These are phyloP conservation scores for Tridacna gigas DNA, from an alignment of 2,888 invertebrate species.

Conservation along the genomic window DNA sequence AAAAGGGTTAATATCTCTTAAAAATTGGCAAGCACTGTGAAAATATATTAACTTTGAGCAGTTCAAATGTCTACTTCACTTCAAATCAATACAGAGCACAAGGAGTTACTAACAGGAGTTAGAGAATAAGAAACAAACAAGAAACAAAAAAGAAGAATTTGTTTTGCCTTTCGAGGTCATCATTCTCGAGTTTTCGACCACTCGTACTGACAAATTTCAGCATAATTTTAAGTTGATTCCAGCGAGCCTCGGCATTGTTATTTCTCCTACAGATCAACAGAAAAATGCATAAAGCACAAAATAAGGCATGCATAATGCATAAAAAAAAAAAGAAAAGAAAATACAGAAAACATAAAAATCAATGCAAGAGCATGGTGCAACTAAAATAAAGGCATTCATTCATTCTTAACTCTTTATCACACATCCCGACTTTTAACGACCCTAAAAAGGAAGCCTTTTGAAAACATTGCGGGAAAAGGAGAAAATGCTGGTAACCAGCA, in stretches of 20 bases:
- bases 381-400: neutral
- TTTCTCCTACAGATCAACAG: constrained; percentile 76
- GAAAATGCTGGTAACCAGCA: neutral
- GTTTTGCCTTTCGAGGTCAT: constrained; percentile 75
- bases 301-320: neutral
- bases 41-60: too few species aligned
- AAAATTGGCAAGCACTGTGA: too few species aligned
- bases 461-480: neutral
- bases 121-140: too few species aligned
- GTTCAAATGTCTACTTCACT: too few species aligned
- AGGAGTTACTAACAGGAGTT: too few species aligned
- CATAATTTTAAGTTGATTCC: constrained; percentile 77
- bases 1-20: too few species aligned
- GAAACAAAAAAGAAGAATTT: constrained; percentile 28
- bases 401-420: neutral
- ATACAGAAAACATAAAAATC: neutral
- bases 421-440: neutral
- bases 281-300: neutral
- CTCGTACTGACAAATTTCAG: constrained; percentile 72
- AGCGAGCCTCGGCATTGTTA: constrained; percentile 71
- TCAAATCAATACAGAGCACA: too few species aligned
- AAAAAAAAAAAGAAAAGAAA: neutral
- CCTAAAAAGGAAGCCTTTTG: neutral
- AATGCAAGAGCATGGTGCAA: neutral
- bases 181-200: neutral